These are phyloP conservation scores for Pristionchus maxplancki DNA, from an alignment of 2,888 invertebrate genomes.

Conservation along the genomic window DNA sequence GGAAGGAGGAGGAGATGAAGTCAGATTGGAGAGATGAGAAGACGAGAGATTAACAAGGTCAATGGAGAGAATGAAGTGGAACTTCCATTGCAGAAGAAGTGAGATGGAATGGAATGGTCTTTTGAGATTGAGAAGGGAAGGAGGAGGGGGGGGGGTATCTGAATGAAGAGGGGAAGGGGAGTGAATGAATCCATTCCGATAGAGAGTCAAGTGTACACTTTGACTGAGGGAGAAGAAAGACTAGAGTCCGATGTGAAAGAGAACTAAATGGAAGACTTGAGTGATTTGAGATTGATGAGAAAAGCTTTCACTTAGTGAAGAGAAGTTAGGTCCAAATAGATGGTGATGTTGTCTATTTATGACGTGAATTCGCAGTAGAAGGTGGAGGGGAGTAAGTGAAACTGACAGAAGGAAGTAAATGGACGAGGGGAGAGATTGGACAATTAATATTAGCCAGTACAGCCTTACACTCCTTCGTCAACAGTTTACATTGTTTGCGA, in stretches of 20 bases:
- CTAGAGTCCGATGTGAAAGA: slow-evolving; percentile 29
- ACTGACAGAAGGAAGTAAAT: not conserved
- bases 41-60: not conserved
- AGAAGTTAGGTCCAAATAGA: not conserved
- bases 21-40: slow-evolving; percentile 20
- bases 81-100: not conserved
- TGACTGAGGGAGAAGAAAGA: not conserved
- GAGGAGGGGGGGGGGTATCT: not conserved
- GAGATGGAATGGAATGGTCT: not conserved
- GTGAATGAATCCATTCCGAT: slow-evolving; percentile 30
- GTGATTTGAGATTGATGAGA: slow-evolving; percentile 37
- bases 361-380: not conserved
- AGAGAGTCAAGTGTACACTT: slow-evolving; percentile 38
- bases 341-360: not conserved
- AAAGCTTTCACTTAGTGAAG: not conserved
- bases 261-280: slow-evolving; percentile 24
- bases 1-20: not conserved
- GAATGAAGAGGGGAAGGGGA: not conserved
- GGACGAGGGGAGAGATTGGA: not conserved
- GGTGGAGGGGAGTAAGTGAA: not conserved
- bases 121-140: not conserved
- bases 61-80: not conserved
- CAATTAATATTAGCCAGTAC: slow-evolving; percentile 40
- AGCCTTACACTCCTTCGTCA: not conserved
- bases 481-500: slow-evolving; percentile 14